Evolutionary conservation across 2,888 invertebrate genomes (phyloP), one percentile per base, ranked within the genome.

Genomic region (Nebria salina): DNA sequence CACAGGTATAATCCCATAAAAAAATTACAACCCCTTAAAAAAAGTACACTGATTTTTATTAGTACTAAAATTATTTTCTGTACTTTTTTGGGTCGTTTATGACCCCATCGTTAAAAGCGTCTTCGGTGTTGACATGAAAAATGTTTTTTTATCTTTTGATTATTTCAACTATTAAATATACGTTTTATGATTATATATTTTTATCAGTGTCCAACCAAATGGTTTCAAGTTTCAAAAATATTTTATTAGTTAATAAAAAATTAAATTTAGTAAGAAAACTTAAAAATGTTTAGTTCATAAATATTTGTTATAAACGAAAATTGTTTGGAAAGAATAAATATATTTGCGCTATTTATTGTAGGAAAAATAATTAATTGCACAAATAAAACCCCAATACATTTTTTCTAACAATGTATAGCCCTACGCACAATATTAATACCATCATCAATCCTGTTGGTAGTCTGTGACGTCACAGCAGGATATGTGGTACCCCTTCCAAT

Each of bases 11-110:
- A 26, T 15, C 13, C 70, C 15, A 25, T 15, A 70, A 70, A 70
- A 66, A 70, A 26, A 70, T 66, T 66, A 15, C 34, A 70, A 70
- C 20, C 70, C 11, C 70, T 66, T 25, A 66, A 54, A 54, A 20
- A 54, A 54, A 7, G 54, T 54, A 54, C 13, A 54, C 54, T 11
- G 54, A 54, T 54, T 54, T 54, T 54, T 54, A 11, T 11, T 54
- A 54, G 54, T 54, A 54, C 11, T 54, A 54, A 54, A 54, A 54
- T 54, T 54, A 54, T 54, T 54, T 54, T 54, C 54, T 54, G 13
- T 54, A 54, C 54, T 8, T 54, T 54, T 54, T 54, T 54, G 54
- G 54, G 54, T 54, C 54, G 54, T 54, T 54, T 54, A 54, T 54
- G 54, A 54, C 54, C 54, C 13, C 3, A 13, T 54, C 54, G 54